A percentile compares a stretch with the other conserved stretches of the same genome.
phyloP scores from a whole-genome alignment of 1,140 invertebrate species.

The Aphaenogaster floridana region DNA sequence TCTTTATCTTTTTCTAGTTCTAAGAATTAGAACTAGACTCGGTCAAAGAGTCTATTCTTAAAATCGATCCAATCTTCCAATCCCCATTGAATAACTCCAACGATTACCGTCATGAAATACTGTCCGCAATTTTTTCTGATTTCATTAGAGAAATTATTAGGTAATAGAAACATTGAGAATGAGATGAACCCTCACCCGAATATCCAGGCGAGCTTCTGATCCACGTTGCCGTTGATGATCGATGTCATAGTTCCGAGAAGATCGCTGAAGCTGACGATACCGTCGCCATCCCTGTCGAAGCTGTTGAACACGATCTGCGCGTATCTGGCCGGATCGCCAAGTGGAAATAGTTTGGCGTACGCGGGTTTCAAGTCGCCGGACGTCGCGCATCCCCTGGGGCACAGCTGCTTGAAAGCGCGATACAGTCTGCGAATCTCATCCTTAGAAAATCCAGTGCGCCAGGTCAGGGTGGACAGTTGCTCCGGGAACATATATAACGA shows the following conservation, averaged over 20 bases:
- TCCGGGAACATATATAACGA: conserved; percentile 75
- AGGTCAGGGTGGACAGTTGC: conserved; percentile 69
- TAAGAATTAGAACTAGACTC: no score
- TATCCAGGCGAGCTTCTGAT: conserved; percentile 83
- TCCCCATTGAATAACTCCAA: background rate
- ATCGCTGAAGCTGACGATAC: conserved; percentile 81
- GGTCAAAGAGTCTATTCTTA: background rate
- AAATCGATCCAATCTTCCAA: conserved; percentile 3
- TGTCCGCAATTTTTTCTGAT: background rate
- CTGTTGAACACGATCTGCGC: conserved; percentile 81
- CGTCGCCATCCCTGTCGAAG: conserved; percentile 80
- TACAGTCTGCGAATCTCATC: conserved; percentile 81
- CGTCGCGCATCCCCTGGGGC: conserved; percentile 77
- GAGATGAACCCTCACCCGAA: conserved; percentile 75
- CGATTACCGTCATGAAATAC: background rate
- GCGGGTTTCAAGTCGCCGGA: conserved; percentile 78
- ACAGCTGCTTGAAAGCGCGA: conserved; percentile 82
- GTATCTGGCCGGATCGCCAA: conserved; percentile 81
- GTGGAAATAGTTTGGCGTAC: conserved; percentile 82
- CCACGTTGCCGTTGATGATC: conserved; percentile 79
- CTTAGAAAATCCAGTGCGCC: conserved; percentile 80
- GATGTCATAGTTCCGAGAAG: conserved; percentile 75
- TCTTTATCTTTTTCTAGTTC: no score
- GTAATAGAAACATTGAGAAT: background rate
- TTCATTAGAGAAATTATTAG: background rate